These are phyloP conservation scores for Dicycla oo DNA, from an alignment of 2,888 invertebrate genomes.

Conservation along the genomic window DNA sequence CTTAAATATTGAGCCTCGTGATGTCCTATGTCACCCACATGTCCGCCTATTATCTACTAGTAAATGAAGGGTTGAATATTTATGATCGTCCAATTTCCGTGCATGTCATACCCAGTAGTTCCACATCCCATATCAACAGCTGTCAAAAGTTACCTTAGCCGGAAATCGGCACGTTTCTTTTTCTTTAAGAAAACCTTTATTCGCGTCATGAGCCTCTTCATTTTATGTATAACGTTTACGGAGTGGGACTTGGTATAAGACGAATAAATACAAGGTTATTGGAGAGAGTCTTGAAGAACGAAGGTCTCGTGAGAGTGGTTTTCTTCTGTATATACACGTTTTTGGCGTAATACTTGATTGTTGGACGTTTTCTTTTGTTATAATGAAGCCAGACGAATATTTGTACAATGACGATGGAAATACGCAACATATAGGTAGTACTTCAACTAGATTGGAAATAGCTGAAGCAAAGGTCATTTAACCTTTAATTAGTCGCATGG, in stretches of 20 bases:
- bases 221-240: conserved; percentile 58
- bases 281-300: conserved; percentile 34
- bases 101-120: conserved; percentile 52
- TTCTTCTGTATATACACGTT: conserved; percentile 21
- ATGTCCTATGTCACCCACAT: conserved; percentile 43
- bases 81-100: conserved; percentile 66
- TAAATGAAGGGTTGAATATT: conserved; percentile 62
- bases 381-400: not conserved
- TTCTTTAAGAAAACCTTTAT: conserved; percentile 60
- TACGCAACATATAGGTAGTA: not conserved
- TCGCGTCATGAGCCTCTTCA: conserved; percentile 43
- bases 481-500: no score
- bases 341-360: conserved; percentile 28
- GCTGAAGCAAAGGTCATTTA: not conserved
- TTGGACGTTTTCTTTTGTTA: conserved; percentile 7
- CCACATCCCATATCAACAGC: conserved; percentile 59
- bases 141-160: conserved; percentile 56
- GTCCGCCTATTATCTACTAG: conserved; percentile 45
- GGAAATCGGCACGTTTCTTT: conserved; percentile 54
- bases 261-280: conserved; percentile 54
- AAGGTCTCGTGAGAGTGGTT: conserved; percentile 22
- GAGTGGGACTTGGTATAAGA: conserved; percentile 46
- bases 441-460: not conserved
- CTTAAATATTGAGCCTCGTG: conserved; percentile 42
- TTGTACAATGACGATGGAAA: not conserved